Base-by-base conservation (phyloP, 2,888 invertebrate species). In the Pterostichus madidus region DNA sequence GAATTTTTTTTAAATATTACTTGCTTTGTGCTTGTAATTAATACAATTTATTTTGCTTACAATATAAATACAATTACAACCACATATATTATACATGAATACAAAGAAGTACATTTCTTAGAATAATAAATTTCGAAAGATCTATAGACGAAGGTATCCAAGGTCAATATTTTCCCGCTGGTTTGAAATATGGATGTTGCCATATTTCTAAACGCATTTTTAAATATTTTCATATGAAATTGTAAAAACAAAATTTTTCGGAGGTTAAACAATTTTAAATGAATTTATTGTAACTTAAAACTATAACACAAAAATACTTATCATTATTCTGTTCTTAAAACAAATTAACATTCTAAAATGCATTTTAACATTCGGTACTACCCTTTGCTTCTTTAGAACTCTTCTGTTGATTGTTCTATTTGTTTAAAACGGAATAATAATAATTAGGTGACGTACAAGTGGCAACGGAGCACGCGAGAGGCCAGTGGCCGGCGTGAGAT, bases 401-500 rank as follows among this genome's bases (percentile, higher is more conserved):
- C 59, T 59, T 13, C 24, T 31, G 17, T 10, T 31, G 8, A 59
- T 2, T 31, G 3, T 56, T 56, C 15, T n/a, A n/a, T 39, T 64
- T 39, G 32, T 64, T 64, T 61, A 13, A 64, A 61, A 64, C n/a
- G 13, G n/a, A 64, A 64, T 64, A 64, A 64, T 15, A 64, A 64
- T 64, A 64, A 64, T 39, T 59, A 59, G 31, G 35, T 3, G 10
- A 46, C 10, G 49, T 31, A 11, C 15, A 73, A 46, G 31, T 52
- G 46, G 73, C 52, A 73, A 73, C 46, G 8, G 15, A 39, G 64
- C 78, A 78, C 32, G 44, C 56, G 46, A 56, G 59, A 78, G 61
- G 78, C 61, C 78, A 78, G 15, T 59, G 78, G 61, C 78, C 78
- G 78, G 64, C 73, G 24, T 73, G 46, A 73, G 73, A 73, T 73